Percentiles rank a stretch among this genome's conserved stretches.
These are phyloP conservation scores for Sebastes trivittatus DNA, from an alignment of 2,797 vertebrate species.

Conservation along the genomic window DNA sequence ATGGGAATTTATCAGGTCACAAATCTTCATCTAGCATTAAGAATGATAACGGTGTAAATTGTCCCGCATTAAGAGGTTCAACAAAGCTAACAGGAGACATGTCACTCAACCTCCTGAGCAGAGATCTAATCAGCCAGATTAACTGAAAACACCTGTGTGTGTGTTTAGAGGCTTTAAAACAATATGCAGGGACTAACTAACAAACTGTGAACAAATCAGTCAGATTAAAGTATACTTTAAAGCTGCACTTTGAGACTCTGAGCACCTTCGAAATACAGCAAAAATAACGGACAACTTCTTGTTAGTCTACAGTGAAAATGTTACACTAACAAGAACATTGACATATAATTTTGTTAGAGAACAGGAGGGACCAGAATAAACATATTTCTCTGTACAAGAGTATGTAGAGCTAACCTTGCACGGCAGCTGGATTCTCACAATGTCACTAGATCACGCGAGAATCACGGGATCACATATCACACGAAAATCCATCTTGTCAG, in stretches of 20 bases:
- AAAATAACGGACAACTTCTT: background rate
- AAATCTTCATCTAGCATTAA: background rate
- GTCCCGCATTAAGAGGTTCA: background rate
- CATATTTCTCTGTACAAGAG: background rate
- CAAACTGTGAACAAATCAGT: background rate
- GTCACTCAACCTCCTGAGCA: background rate
- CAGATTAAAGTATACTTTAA: background rate
- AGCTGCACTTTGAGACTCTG: background rate
- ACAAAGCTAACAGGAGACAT: background rate
- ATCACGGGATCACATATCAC: no score
- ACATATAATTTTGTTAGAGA: background rate
- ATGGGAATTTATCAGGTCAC: background rate
- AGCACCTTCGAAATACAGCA: background rate
- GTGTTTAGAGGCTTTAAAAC: background rate
- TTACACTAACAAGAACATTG: background rate
- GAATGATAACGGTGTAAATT: background rate
- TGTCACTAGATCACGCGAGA: no score
- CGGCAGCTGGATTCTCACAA: no score
- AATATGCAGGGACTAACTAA: background rate
- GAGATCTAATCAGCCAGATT: background rate
- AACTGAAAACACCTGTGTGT: background rate
- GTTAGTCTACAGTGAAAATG: background rate
- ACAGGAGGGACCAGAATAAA: background rate
- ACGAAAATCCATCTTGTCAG: no score
- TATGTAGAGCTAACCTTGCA: background rate